phyloP scores from a whole-genome alignment of 2,888 invertebrate genomes.

The Eupithecia pulchellata region DNA sequence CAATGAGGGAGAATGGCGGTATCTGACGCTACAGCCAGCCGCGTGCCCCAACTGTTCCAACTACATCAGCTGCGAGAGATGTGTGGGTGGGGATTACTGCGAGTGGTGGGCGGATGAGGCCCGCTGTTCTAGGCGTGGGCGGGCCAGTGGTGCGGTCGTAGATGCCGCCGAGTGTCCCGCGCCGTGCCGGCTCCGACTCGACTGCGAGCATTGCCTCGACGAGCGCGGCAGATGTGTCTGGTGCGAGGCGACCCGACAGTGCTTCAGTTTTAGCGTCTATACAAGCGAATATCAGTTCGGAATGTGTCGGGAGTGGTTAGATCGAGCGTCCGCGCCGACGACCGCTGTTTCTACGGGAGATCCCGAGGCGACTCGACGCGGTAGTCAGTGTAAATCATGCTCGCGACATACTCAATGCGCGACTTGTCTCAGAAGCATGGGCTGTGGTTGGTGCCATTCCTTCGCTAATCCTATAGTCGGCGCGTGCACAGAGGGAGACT shows the following conservation, averaged over 20 bases:
- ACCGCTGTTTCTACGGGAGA: conserved; percentile 45
- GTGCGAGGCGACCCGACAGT: conserved; percentile 96
- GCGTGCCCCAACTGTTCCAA: conserved; percentile 95
- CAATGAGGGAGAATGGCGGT: conserved; percentile 88
- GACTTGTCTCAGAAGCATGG: conserved; percentile 91
- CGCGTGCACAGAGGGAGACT: conserved; percentile 93
- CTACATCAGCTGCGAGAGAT: conserved; percentile 94
- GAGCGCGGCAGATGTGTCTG: conserved; percentile 96
- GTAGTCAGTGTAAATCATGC: conserved; percentile 93
- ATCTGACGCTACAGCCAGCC: conserved; percentile 92
- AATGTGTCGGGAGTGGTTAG: conserved; percentile 96
- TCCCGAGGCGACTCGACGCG: conserved; percentile 62
- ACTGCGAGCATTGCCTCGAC: conserved; percentile 93
- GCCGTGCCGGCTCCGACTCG: conserved; percentile 91
- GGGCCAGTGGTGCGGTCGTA: conserved; percentile 88
- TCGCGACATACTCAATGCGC: conserved; percentile 90
- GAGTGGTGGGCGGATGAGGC: conserved; percentile 98
- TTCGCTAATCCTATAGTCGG: conserved; percentile 95
- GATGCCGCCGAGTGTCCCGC: conserved; percentile 89
- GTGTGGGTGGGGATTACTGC: conserved; percentile 91
- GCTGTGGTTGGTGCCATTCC: conserved; percentile 98
- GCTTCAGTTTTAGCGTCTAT: conserved; percentile 98
- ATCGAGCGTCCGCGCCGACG: conserved; percentile 87
- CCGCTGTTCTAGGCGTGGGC: conserved; percentile 92
- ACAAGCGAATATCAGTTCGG: conserved; percentile 97